Evolutionary conservation across 2,888 invertebrate species (phyloP), one percentile per base, ranked within the genome.

Genomic region (Drepana falcataria): DNA sequence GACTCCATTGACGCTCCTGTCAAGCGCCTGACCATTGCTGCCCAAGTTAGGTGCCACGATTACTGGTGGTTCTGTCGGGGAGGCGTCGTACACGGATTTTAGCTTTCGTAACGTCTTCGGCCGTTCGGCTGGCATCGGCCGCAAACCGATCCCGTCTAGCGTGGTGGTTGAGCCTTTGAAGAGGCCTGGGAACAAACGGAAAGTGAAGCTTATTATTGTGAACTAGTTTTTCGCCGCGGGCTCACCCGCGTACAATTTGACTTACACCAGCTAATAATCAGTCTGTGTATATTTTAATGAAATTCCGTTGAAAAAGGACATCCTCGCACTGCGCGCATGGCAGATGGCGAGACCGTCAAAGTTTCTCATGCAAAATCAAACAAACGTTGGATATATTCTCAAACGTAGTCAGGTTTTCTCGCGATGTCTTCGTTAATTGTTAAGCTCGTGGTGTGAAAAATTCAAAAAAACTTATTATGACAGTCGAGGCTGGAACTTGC

Each of bases 81-180:
- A 91, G 55, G 91, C 87, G 75, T 93, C 94, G 92, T 95, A 95
- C 52, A 95, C 95, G 70, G 94, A 94, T 79, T 94, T 94, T 68
- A 95, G 92, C 77, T 95, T 94, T 69, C 94, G 93, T 71, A 95
- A 86, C 64, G 95, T 95, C 82, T 95, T 95, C 60, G 95, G 95
- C 63, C 95, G 91, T 82, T 95, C 95, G 63, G 93, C 93, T 62
- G 92, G 92, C 74, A 92, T 91, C 70, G 93, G 93, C 80, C 93
- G 91, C 44, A 92, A 84, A 65, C 92, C 93, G 73, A 93, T 88
- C 64, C 92, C 93, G 83, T 93, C 93, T 73, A 94, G 88, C 64
- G 94, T 93, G 77, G 95, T 93, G 58, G 95, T 94, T 56, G 96
- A 96, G 70, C 96, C 96, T 86, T 96, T 96, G 81, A 96, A 94